Evolutionary conservation across 1,140 invertebrate species (phyloP).

Genomic region (Euglossa dilemma): DNA sequence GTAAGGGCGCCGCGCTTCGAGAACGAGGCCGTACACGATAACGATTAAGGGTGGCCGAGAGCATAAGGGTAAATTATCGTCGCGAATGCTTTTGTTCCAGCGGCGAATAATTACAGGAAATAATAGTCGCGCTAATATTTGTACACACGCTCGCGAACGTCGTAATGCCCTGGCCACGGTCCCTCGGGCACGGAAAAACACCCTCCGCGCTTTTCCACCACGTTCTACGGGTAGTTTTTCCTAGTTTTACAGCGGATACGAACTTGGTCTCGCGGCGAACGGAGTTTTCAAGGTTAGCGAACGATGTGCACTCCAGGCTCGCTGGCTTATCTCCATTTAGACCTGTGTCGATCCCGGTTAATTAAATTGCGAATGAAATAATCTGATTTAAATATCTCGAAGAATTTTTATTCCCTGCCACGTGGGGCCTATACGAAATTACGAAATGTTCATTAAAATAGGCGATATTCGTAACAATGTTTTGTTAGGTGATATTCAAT

Average conservation of each 20-base stretch:
- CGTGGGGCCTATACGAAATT: no score
- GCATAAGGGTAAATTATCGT: slow-evolving; percentile 62
- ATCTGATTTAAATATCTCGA: no score
- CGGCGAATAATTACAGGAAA: slow-evolving; percentile 50
- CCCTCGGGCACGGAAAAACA: background rate
- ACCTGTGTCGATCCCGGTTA: no score
- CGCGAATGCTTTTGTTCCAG: slow-evolving; percentile 58
- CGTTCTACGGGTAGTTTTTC: background rate
- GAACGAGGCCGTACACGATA: slow-evolving; percentile 58
- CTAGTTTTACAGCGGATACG: background rate
- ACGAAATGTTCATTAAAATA: no score
- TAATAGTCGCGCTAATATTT: slow-evolving; percentile 48
- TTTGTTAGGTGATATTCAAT: no score
- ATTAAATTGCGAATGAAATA: background rate
- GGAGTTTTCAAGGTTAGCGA: background rate
- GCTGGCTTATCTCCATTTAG: no score
- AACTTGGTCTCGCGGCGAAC: background rate
- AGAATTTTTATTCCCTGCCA: no score
- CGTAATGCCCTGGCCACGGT: background rate
- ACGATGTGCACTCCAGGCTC: background rate
- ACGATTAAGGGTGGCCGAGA: slow-evolving; percentile 56
- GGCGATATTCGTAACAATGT: no score
- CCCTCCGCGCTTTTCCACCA: background rate
- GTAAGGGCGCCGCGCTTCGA: background rate
- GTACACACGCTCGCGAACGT: slow-evolving; percentile 3